Evolutionary conservation across 2,113 vertebrate genomes (phyloP).

Genomic region (Eidolon helvum): DNA sequence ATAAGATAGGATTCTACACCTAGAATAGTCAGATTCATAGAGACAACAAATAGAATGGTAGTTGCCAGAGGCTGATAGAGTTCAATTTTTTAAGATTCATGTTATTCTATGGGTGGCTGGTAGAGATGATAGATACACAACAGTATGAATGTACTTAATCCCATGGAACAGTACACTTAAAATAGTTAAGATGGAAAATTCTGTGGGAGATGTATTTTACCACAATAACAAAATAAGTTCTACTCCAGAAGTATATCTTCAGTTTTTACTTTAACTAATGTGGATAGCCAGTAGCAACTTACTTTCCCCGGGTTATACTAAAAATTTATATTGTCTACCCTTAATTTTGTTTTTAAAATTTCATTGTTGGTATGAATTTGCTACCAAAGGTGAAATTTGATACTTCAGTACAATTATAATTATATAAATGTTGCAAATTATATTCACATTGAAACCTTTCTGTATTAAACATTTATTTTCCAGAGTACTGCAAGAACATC

Average conservation of each 20-base stretch:
- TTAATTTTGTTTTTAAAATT: background rate
- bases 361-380: background rate
- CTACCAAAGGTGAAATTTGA: background rate
- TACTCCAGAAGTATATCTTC: background rate
- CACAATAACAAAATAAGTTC: background rate
- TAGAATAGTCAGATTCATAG: background rate
- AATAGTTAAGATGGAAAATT: background rate
- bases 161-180: background rate
- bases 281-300: background rate
- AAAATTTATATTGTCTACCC: background rate
- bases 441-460: background rate
- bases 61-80: background rate
- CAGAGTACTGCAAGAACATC: conserved; percentile 41
- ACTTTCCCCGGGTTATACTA: background rate
- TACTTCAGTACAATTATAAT: background rate
- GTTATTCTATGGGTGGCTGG: background rate
- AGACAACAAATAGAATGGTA: background rate
- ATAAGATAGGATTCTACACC: background rate
- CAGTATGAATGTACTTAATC: background rate
- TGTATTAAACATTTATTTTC: conserved; percentile 32
- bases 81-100: background rate
- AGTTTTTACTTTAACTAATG: background rate
- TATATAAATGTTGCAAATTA: background rate
- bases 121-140: background rate
- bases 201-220: background rate